These are phyloP conservation scores for Rhorus exstirpatorius DNA, from an alignment of 2,888 invertebrate genomes.

Conservation along the genomic window DNA sequence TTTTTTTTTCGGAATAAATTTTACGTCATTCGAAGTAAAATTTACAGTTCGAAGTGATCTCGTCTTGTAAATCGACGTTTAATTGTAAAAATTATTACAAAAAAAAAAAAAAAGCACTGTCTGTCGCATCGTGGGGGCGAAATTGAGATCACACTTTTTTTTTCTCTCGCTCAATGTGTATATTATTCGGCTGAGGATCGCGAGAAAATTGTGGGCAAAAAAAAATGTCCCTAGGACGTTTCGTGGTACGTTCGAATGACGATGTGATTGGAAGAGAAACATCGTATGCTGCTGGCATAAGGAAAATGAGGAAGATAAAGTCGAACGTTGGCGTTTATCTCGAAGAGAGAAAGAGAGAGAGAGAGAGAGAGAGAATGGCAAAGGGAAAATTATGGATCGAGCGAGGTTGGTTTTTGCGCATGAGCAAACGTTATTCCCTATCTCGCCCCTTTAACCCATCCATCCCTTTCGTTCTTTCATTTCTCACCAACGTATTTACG, in stretches of 20 bases:
- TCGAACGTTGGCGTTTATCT: slow-evolving; percentile 33
- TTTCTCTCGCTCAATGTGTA: too few relatives aligned
- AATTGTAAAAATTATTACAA: too few relatives aligned
- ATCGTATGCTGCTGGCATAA: not conserved
- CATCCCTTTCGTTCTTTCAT: slow-evolving; percentile 65
- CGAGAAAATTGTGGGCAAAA: not conserved
- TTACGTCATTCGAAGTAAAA: too few relatives aligned
- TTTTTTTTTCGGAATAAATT: too few relatives aligned
- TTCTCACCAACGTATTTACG: slow-evolving; percentile 49
- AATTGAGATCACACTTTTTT: too few relatives aligned
- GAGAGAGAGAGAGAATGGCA: slow-evolving; percentile 74
- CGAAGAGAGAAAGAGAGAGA: too few relatives aligned
- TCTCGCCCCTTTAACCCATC: slow-evolving; percentile 38
- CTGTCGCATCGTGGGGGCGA: too few relatives aligned
- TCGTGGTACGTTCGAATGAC: not conserved
- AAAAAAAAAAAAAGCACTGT: too few relatives aligned
- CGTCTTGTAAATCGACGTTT: too few relatives aligned
- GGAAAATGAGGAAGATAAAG: slow-evolving; percentile 47
- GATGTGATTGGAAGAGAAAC: not conserved
- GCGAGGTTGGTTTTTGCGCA: slow-evolving; percentile 76
- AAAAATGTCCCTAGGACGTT: not conserved
- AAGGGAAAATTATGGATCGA: slow-evolving; percentile 84
- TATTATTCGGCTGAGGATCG: too few relatives aligned
- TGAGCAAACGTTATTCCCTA: slow-evolving; percentile 76
- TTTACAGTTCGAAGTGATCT: too few relatives aligned